phyloP scores from a whole-genome alignment of 2,113 vertebrate genomes.

The Otis tarda region DNA sequence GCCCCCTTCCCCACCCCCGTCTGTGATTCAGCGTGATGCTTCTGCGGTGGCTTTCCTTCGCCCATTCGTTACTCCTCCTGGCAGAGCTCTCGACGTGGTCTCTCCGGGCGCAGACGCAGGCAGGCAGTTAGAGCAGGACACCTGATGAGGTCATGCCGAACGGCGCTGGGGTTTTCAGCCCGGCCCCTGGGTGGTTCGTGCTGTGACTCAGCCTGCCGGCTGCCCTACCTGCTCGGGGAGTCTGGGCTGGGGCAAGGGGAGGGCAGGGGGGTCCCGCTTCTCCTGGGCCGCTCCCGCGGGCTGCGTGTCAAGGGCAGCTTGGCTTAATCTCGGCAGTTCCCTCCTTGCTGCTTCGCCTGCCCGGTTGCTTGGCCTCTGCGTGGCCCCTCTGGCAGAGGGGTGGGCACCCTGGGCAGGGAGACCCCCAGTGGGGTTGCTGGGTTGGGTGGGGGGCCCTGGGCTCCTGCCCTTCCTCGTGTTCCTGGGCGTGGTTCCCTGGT shows the following conservation, averaged over 20 bases:
- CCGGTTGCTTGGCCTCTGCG: background rate
- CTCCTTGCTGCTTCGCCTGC: background rate
- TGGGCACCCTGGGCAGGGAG: background rate
- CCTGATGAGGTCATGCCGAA: conserved; percentile 36
- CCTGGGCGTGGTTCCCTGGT: fast-evolving
- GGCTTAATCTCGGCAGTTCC: background rate
- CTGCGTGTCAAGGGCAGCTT: fast-evolving
- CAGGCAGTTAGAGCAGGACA: background rate
- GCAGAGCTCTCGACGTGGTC: background rate
- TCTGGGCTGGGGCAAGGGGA: background rate
- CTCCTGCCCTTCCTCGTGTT: background rate
- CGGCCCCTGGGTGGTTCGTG: background rate
- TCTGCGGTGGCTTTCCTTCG: background rate
- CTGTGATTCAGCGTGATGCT: background rate
- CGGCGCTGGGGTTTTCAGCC: background rate
- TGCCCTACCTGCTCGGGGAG: background rate
- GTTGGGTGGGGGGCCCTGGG: too few species aligned
- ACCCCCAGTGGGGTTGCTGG: fast-evolving
- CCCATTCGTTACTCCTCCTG: background rate
- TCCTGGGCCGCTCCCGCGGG: background rate
- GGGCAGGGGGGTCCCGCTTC: background rate
- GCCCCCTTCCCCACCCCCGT: background rate
- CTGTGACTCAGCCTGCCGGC: conserved; percentile 37
- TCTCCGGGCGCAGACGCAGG: background rate
- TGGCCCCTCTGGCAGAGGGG: background rate